Percentiles rank a stretch among this genome's conserved stretches.
These are phyloP conservation scores for Capitulum mitella DNA, from an alignment of 2,888 invertebrate genomes.

Conservation along the genomic window DNA sequence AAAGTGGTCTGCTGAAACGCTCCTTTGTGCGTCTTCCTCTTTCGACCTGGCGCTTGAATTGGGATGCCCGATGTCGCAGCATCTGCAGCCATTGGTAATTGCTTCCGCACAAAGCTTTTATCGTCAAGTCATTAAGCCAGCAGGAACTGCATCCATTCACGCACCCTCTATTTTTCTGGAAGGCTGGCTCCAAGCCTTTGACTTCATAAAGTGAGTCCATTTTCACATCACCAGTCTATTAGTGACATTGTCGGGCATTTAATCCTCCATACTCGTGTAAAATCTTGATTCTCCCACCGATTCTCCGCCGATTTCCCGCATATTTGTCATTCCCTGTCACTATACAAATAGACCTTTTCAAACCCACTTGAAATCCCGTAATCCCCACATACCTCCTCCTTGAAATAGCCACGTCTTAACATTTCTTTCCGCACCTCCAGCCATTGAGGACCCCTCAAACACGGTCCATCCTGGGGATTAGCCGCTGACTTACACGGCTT, in stretches of 20 bases:
- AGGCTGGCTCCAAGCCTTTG: too few relatives aligned
- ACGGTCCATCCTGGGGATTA: not conserved
- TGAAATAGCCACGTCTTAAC: not conserved
- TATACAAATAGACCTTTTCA: slow-evolving; percentile 19
- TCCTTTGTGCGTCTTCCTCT: not conserved
- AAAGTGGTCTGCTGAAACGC: not conserved
- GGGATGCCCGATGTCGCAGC: not conserved
- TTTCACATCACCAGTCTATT: not conserved
- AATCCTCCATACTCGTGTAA: not conserved
- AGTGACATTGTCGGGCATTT: slow-evolving; percentile 1
- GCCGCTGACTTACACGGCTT: not conserved
- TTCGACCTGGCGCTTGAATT: not conserved
- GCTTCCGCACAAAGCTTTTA: not conserved
- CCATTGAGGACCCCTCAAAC: not conserved
- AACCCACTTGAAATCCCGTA: not conserved
- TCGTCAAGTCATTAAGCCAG: not conserved
- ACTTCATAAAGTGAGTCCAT: slow-evolving; percentile 5
- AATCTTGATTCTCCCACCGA: not conserved
- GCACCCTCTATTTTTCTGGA: not conserved
- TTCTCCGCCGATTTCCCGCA: not conserved
- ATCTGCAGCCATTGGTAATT: too few relatives aligned
- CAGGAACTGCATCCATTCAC: not conserved
- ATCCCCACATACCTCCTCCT: slow-evolving; percentile 8
- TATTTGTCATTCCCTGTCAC: slow-evolving; percentile 22
- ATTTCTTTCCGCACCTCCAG: not conserved